Percentiles rank a stretch among this genome's conserved stretches.
These are phyloP conservation scores for Craseonycteris thonglongyai DNA, from an alignment of 2,113 vertebrate genomes.

Conservation along the genomic window DNA sequence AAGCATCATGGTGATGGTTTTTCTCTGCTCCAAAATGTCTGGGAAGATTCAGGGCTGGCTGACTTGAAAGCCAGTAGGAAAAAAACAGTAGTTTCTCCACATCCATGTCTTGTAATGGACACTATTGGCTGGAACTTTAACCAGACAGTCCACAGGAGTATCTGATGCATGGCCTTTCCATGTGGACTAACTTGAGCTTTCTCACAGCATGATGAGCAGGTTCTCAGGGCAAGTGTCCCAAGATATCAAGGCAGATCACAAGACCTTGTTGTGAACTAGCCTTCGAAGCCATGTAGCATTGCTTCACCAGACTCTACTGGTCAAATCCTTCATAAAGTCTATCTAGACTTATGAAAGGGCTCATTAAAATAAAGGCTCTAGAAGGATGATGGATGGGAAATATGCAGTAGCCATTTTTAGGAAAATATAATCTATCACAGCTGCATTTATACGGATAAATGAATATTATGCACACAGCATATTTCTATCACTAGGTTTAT, in stretches of 20 bases:
- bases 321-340: not conserved
- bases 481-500: not conserved
- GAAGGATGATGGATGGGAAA: not conserved
- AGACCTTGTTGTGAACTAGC: not conserved
- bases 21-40: not conserved
- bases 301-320: too few species aligned
- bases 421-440: not conserved
- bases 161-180: not conserved
- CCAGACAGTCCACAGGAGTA: too few species aligned
- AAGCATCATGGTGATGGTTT: not conserved
- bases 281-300: not conserved
- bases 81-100: not conserved
- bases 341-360: not conserved
- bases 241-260: rapidly evolving
- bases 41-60: not conserved
- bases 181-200: not conserved
- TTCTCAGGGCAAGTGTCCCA: not conserved
- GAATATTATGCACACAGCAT: not conserved
- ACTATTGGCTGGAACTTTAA: not conserved
- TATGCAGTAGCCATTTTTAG: not conserved
- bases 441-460: not conserved
- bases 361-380: not conserved
- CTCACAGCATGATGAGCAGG: not conserved
- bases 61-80: not conserved
- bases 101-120: not conserved